Base-by-base conservation (phyloP, 2,888 invertebrate genomes). In the Acrocyrtus sp. region DNA sequence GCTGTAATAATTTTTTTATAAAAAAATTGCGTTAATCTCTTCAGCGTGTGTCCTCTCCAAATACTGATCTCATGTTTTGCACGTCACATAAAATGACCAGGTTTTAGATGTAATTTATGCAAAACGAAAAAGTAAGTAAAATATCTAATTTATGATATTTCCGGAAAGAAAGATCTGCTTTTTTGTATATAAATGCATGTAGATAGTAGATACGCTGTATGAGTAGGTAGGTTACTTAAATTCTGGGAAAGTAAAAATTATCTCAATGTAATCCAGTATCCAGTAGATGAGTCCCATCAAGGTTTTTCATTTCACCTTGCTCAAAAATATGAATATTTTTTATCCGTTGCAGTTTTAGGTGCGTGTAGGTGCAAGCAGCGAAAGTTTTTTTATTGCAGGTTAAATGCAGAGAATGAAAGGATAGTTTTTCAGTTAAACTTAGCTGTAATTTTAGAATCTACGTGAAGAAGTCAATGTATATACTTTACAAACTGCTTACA, bases 231-330 rank as follows among this genome's bases (percentile, higher is more conserved):
- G 19, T 45, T 24, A 24, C 29, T 17, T 27, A 51, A 17, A 43
- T 54, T 19, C 17, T n/a, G n/a, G n/a, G n/a, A n/a, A n/a, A n/a
- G n/a, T n/a, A n/a, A n/a, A n/a, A n/a, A n/a, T n/a, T n/a, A n/a
- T n/a, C n/a, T n/a, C n/a, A n/a, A n/a, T n/a, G n/a, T n/a, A n/a
- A n/a, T n/a, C n/a, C n/a, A n/a, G n/a, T n/a, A n/a, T 41, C 22
- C 17, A n/a, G 6, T n/a, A 45, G 15, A 17, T 12, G 41, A 24
- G 41, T 58, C 43, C 26, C 10, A 45, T 58, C 63, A 65, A 65
- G 54, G 66, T 66, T 66, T 58, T 66, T 45, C 22, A 65, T 29
- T 66, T 66, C 39, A 66, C 56, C 66, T 57, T 56, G 66, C 66
- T 66, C 66, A 65, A 56, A 56, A 47, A 34, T n/a, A n/a, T n/a